Evolutionary conservation across 2,797 vertebrate species (phyloP), one percentile per base, ranked within the genome.

Genomic region (Pseudopleuronectes americanus): DNA sequence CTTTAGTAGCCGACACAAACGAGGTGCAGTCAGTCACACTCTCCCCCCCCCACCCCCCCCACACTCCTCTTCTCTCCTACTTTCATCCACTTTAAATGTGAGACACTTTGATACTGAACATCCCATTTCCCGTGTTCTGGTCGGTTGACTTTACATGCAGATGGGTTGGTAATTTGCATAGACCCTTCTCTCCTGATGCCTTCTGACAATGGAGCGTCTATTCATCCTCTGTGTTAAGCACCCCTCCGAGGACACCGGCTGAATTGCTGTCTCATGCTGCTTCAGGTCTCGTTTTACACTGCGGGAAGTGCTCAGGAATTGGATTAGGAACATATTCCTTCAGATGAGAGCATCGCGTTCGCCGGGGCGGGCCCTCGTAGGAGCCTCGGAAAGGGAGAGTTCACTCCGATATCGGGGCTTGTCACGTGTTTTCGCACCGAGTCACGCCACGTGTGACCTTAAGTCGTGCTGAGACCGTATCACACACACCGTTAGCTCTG

Each of bases 61-160:
- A 51, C 43, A 52, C 77, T 76, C 76, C 57, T 77, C 36, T 63
- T 75, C 68, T 73, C 64, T 63, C 72, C 71, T 28, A 74, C 84
- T 91, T 91, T 89, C 83, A 87, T 89, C 84, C 83, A 74, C 87
- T 81, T 84, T 81, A 83, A 86, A 90, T 77, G 87, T 87, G 83
- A 63, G 76, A 84, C 87, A 90, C 88, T 92, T 92, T 92, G 90
- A 92, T 92, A 85, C 74, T 68, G 75, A 91, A 89, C 92, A 89
- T 87, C 86, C 83, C 66, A 82, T 92, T 90, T 87, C 76, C 68
- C 65, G 45, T 86, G 88, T 90, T 92, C 88, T 87, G 88, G 84
- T 90, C 77, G 74, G 81, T 80, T 81, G 87, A 76, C 73, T 90
- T 87, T 87, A 88, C 87, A 90, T 84, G 86, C 86, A 84, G 85